Base-by-base conservation (phyloP, 2,113 vertebrate genomes). In the Centropus unirufus region DNA sequence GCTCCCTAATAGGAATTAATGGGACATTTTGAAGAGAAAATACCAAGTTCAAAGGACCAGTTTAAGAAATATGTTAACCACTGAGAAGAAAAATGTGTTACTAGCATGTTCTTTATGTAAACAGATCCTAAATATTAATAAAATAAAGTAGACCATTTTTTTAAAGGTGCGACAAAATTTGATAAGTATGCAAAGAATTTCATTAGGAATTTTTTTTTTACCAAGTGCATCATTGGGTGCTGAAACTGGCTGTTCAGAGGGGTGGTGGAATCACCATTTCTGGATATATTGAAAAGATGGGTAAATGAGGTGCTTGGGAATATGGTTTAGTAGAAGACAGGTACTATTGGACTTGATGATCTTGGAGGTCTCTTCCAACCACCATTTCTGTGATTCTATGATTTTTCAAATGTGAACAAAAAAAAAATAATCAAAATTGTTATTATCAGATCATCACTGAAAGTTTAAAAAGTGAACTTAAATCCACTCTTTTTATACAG, bases 1-100 rank as follows among this genome's bases (percentile, higher is more conserved):
- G 77, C 62, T 93, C 92, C 83, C 89, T 97, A 97, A 98, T 97
- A 96, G 93, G 97, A 97, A 98, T 97, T 96, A 97, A 97, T 97
- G 93, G 93, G 83, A 94, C 86, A 97, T 96, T 96, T 97, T 96
- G 94, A 93, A 96, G 75, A 96, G 92, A 96, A 93, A 97, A 96
- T 58, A 52, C 39, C 70, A 85, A 78, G 84, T 95, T 98, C 91
- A 90, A 73, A 86, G 78, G 42, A 66, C 36, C 83, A 70, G 75
- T 67, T 82, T 80, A 92, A 95, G 72, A 94, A 95, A 79, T 44
- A 14, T 58, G 51, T 62, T 74, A 63, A 58, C 54, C 11, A 63
- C 61, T 77, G 39, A 54, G 49, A 13, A 82, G 61, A 64, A 95
- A 87, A 90, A 47, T 76, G 30, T 8, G 8, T 64, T 74, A 57